A percentile compares a stretch with the other conserved stretches of the same genome.
Conservation (phyloP, 37 sponge, comb jelly and placozoan species). For the Diacarnus erythraeanus region DNA sequence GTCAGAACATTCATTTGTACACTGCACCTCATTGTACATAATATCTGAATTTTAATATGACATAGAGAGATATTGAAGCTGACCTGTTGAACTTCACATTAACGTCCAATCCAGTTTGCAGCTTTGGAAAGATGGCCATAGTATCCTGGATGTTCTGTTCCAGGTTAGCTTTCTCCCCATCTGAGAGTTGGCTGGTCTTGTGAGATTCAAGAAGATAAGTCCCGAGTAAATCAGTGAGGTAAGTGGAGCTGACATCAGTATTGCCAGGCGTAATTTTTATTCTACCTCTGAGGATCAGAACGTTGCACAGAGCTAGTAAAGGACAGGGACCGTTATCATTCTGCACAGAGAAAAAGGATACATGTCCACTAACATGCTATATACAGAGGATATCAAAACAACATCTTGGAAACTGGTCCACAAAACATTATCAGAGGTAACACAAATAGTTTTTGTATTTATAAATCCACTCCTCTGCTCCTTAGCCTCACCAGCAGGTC, state of each 20-base stretch:
- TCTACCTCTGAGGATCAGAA: slow-evolving; percentile 45
- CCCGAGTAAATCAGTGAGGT: slow-evolving; percentile 60
- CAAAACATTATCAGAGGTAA: too few relatives aligned
- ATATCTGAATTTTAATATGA: background rate
- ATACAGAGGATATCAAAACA: too few relatives aligned
- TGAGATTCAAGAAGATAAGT: slow-evolving; percentile 40
- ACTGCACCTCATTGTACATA: background rate
- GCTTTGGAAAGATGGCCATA: slow-evolving; percentile 67
- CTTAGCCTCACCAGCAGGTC: too few relatives aligned
- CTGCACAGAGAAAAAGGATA: slow-evolving; percentile 12
- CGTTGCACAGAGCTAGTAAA: slow-evolving; percentile 80
- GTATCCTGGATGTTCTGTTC: slow-evolving; percentile 84
- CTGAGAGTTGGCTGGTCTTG: slow-evolving; percentile 24
- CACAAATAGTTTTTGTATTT: too few relatives aligned
- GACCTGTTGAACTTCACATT: slow-evolving; percentile 86
- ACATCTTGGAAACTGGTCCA: too few relatives aligned
- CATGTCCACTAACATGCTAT: too few relatives aligned
- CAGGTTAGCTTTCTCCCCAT: slow-evolving; percentile 58
- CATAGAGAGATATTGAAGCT: background rate
- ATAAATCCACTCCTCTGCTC: too few relatives aligned
- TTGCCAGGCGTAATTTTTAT: slow-evolving; percentile 45
- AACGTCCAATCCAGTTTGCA: slow-evolving; percentile 91
- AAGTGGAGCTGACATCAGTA: slow-evolving; percentile 55
- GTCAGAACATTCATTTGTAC: background rate
- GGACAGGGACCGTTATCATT: slow-evolving; percentile 92